Evolutionary conservation across 2,113 vertebrate species (phyloP).

Genomic region (Sturnira hondurensis): DNA sequence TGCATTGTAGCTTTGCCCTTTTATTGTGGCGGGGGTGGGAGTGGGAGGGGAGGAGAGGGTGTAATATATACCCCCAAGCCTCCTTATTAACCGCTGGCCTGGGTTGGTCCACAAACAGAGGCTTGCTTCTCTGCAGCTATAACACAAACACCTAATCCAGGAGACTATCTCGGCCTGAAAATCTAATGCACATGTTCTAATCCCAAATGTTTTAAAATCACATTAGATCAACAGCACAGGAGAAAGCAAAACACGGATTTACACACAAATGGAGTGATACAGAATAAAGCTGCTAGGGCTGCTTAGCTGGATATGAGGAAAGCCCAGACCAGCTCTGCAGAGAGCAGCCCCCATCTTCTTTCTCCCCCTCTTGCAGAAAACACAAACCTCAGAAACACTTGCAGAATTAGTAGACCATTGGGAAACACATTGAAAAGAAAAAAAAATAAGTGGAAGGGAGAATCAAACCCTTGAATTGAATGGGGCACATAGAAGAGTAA

Average conservation of each 20-base stretch:
- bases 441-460: background rate
- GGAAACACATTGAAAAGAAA: background rate
- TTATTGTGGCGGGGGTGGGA: background rate
- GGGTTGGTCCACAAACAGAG: background rate
- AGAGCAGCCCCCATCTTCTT: background rate
- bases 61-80: background rate
- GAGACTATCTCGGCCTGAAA: background rate
- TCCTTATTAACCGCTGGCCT: background rate
- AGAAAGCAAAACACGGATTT: slow-evolving; percentile 39
- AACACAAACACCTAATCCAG: slow-evolving; percentile 7
- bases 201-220: slow-evolving; percentile 52
- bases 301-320: background rate
- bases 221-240: background rate
- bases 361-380: background rate
- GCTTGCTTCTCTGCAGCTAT: background rate
- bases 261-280: background rate
- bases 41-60: no score
- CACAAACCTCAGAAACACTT: background rate
- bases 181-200: background rate
- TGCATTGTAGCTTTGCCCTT: background rate
- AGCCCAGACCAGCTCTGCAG: background rate
- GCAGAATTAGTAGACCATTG: background rate
- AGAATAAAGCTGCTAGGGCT: background rate
- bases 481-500: background rate
- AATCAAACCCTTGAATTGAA: slow-evolving; percentile 1